phyloP scores from a whole-genome alignment of 1,140 invertebrate genomes.

The Drosophila pandora region DNA sequence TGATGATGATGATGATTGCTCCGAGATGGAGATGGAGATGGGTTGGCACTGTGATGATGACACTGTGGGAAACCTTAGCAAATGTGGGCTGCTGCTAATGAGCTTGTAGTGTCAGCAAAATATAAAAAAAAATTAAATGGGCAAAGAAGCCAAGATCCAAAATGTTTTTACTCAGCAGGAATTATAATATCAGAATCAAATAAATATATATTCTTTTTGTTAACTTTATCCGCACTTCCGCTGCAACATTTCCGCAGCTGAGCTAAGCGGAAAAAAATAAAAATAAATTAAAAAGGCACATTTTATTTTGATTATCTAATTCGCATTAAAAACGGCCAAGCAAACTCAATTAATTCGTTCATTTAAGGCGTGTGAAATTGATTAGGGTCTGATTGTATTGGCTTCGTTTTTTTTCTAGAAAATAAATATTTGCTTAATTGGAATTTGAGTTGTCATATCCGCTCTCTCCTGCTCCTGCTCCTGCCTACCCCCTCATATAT shows the following conservation, averaged over 20 bases:
- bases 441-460: conserved; percentile 76
- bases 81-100: conserved; percentile 75
- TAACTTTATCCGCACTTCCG: conserved; percentile 42
- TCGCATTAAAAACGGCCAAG: conserved; percentile 38
- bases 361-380: conserved; percentile 55
- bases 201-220: conserved; percentile 7
- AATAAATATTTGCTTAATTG: conserved; percentile 67
- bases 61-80: conserved; percentile 78
- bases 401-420: conserved; percentile 2
- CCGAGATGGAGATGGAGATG: not conserved
- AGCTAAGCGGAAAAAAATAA: conserved; percentile 37
- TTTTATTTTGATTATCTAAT: conserved; percentile 35
- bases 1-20: conserved; percentile 24
- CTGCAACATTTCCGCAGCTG: conserved; percentile 48
- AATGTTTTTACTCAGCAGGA: conserved; percentile 19
- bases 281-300: conserved; percentile 17
- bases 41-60: conserved; percentile 39
- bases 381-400: conserved; percentile 16
- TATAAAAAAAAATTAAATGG: conserved; percentile 9
- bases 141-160: conserved; percentile 11
- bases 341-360: conserved; percentile 56
- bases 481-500: no score
- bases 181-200: conserved; percentile 27
- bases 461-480: conserved; percentile 2
- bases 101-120: conserved; percentile 67